Evolutionary conservation across 2,888 invertebrate genomes (phyloP), one percentile per base, ranked within the genome.

Genomic region (Diadegma fenestrale): DNA sequence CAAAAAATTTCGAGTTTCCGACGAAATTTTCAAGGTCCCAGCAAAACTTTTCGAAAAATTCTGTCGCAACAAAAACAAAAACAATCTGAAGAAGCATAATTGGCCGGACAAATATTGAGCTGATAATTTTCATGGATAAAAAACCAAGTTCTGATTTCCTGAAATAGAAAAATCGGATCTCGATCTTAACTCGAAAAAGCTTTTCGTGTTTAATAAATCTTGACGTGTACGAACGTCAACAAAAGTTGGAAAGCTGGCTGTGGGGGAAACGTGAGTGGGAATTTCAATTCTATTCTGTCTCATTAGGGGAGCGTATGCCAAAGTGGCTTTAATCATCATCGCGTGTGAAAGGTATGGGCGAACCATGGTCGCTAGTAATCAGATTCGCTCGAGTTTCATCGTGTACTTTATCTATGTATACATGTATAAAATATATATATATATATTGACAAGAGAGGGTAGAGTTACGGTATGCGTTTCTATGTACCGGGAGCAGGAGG

Each of bases 321-420:
- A 82, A 85, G 82, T 85, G 76, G 80, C 82, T 86, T 73, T 78
- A 77, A 82, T 83, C 77, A 83, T 80, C 77, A 73, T 72, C 77
- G 66, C 82, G 51, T 48, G 77, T 69, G 82, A 77, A 66, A 61
- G 61, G 48, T 45, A 58, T 61, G 72, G 48, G 54, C 66, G 72
- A 82, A 85, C 72, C 71, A 48, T 41, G 72, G 64, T 72, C 76
- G 73, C 63, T 77, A 78, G 80, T 86, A 86, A 86, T 82, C 83
- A 68, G 77, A 86, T 86, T 86, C 82, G 51, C 69, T 80, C 77
- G 72, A 68, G 80, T 75, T 80, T 72, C 80, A 30, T 61, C 43
- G 41, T 58, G 33, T 61, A 10, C 43, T 48, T 26, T 14, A 26
- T 63, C 37, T 17, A 22, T 76, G 22, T 75, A 45, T 26, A 14